Evolutionary conservation across 2,113 vertebrate genomes (phyloP).

Genomic region (Brachirus orientalis): DNA sequence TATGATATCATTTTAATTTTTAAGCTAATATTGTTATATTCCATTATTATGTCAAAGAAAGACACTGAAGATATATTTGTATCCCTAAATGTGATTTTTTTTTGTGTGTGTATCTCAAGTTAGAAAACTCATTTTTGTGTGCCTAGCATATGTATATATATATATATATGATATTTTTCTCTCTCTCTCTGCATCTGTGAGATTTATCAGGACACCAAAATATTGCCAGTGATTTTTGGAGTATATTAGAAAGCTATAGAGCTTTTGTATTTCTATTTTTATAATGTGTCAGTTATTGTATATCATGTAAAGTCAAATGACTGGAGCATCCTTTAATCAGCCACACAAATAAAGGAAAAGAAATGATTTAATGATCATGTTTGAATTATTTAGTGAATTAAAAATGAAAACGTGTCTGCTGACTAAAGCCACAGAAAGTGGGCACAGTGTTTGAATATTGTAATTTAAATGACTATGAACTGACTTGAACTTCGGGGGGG

Average conservation of each 20-base stretch:
- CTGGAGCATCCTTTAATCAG: slow-evolving; percentile 4
- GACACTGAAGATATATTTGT: slow-evolving; percentile 75
- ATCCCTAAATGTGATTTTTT: slow-evolving; percentile 84
- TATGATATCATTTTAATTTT: slow-evolving; percentile 36
- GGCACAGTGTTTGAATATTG: too few relatives aligned
- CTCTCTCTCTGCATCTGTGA: slow-evolving; percentile 30
- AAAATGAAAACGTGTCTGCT: too few relatives aligned
- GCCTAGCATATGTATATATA: slow-evolving; percentile 51
- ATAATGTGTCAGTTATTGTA: slow-evolving; percentile 31
- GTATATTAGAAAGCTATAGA: slow-evolving; percentile 23
- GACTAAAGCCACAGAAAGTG: neutral
- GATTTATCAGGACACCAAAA: slow-evolving; percentile 40
- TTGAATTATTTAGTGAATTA: neutral
- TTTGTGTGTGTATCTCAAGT: slow-evolving; percentile 53
- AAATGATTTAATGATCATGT: neutral
- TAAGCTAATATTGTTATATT: slow-evolving; percentile 56
- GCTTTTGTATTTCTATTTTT: slow-evolving; percentile 31
- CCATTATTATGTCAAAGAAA: slow-evolving; percentile 52
- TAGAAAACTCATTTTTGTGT: slow-evolving; percentile 41
- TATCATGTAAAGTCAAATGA: slow-evolving; percentile 27
- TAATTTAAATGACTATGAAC: neutral
- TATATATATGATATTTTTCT: slow-evolving; percentile 17
- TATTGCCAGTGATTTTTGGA: slow-evolving; percentile 30
- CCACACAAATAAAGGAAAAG: slow-evolving; percentile 49
- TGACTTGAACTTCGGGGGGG: neutral